A percentile compares a stretch with the other conserved stretches of the same genome.
These are phyloP conservation scores for Hippasteria phrygiana DNA, from an alignment of 53 echinoderm and acorn worm species.

Conservation along the genomic window DNA sequence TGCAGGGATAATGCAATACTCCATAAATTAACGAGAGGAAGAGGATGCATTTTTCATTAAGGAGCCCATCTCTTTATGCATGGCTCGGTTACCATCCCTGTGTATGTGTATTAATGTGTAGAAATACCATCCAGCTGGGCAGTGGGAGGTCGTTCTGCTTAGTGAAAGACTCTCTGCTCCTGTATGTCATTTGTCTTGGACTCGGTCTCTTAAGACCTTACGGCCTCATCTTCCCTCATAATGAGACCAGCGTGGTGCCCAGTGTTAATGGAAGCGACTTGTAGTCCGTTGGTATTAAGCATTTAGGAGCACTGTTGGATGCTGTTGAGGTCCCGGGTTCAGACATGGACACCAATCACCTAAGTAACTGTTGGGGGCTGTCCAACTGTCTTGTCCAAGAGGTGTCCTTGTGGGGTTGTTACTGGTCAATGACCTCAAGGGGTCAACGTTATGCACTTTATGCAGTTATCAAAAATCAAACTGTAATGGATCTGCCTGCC, in stretches of 20 bases:
- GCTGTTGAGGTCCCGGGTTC: background rate
- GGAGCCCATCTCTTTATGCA: background rate
- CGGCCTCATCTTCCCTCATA: constrained; percentile 1
- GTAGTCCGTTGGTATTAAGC: constrained; percentile 26
- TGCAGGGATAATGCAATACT: too few species aligned
- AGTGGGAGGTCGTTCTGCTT: background rate
- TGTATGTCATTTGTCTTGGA: background rate
- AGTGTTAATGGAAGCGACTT: constrained; percentile 40
- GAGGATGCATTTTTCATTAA: too few species aligned
- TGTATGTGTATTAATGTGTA: background rate
- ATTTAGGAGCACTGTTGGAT: constrained; percentile 28
- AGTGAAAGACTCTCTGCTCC: background rate
- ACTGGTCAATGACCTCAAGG: background rate
- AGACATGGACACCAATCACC: background rate
- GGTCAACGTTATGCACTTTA: too few species aligned
- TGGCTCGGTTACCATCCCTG: background rate
- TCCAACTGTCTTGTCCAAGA: constrained; percentile 14
- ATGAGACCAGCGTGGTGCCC: constrained; percentile 38
- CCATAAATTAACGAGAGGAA: too few species aligned
- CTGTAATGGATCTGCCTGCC: too few species aligned
- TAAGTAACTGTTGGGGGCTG: background rate
- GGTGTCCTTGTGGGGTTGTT: background rate
- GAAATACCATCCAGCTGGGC: background rate
- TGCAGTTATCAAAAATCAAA: too few species aligned
- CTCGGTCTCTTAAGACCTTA: constrained; percentile 6